phyloP scores from a whole-genome alignment of 2,888 invertebrate genomes.

The Drosophila kambysellisi region DNA sequence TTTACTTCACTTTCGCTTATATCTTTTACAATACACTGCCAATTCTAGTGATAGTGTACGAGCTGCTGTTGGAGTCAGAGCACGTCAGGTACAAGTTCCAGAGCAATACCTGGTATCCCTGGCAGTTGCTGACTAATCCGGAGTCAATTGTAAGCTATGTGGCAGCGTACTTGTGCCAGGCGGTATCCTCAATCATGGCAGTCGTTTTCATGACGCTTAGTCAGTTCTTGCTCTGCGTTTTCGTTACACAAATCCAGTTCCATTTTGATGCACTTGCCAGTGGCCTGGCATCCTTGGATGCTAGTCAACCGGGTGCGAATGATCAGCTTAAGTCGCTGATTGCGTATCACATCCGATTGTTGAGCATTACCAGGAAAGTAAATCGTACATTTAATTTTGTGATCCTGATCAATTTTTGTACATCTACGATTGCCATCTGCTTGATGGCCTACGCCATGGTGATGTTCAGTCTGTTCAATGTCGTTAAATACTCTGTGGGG shows the following conservation, averaged over 20 bases:
- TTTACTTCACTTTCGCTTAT: slow-evolving; percentile 63
- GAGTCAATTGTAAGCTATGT: slow-evolving; percentile 45
- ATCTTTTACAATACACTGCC: slow-evolving; percentile 73
- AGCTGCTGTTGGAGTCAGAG: slow-evolving; percentile 41
- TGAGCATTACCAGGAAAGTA: slow-evolving; percentile 57
- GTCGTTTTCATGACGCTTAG: slow-evolving; percentile 67
- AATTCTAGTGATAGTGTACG: slow-evolving; percentile 60
- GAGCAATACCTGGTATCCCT: slow-evolving; percentile 83
- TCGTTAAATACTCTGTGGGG: slow-evolving; percentile 72
- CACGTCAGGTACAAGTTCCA: slow-evolving; percentile 66
- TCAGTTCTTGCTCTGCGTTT: slow-evolving; percentile 74
- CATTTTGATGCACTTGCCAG: slow-evolving; percentile 75
- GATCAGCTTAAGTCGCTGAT: slow-evolving; percentile 65
- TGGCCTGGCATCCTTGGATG: slow-evolving; percentile 56
- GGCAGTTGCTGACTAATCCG: slow-evolving; percentile 56
- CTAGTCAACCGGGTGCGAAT: slow-evolving; percentile 51
- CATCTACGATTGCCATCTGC: slow-evolving; percentile 80
- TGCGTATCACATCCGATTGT: slow-evolving; percentile 67
- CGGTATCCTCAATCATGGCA: slow-evolving; percentile 61
- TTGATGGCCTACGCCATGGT: slow-evolving; percentile 78
- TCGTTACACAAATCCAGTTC: slow-evolving; percentile 74
- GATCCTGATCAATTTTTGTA: slow-evolving; percentile 73
- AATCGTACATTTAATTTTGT: slow-evolving; percentile 75
- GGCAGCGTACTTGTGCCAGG: slow-evolving; percentile 64
- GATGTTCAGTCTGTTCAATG: slow-evolving; percentile 57